Base-by-base conservation (phyloP, 1,140 invertebrate species). In the Odontomachus brunneus region DNA sequence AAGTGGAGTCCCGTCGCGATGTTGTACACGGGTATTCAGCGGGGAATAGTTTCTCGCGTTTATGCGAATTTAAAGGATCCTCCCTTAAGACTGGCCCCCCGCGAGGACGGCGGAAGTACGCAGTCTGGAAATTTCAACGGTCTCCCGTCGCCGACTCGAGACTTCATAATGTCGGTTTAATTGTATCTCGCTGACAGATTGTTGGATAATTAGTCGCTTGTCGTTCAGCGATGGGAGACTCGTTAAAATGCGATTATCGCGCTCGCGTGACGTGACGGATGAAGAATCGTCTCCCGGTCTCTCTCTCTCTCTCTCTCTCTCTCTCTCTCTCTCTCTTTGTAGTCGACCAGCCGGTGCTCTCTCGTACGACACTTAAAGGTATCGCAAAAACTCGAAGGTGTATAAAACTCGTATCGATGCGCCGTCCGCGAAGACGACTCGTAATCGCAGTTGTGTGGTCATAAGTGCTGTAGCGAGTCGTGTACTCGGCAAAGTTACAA, bases 21-120 rank as follows among this genome's bases (percentile, higher is more conserved):
- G 63, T 72, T 65, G 84, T 86, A 84, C 62, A 85, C 49, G 76
- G 72, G 65, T 81, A 84, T 81, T 59, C 78, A 74, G 55, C 60
- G 33, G 80, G 76, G 84, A 80, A 86, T 84, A 87, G 87, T 88
- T 89, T 86, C 67, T 82, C 73, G 84, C 82, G 83, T 84, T 85
- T 86, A 85, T 69, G 71, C 71, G 73, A 88, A 86, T 89, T 88
- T 89, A 72, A 84, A 88, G 53, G 53, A 84, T 82, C 65, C 51
- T 62, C 72, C 14, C 75, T 63, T 33, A 63, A 83, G 75, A 86
- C 74, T 57, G 63, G 49, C 81, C 65, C 76, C 75, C 53, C 80
- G 62, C 59, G 81, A 49, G 81, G 33, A 33, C 48, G 62, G 22
- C 48, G 62, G 62, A 75, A 76, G 60, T 83, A 44, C 62, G 49